Evolutionary conservation across 2,113 vertebrate species (phyloP), one percentile per base, ranked within the genome.

Genomic region (Otus sunia): DNA sequence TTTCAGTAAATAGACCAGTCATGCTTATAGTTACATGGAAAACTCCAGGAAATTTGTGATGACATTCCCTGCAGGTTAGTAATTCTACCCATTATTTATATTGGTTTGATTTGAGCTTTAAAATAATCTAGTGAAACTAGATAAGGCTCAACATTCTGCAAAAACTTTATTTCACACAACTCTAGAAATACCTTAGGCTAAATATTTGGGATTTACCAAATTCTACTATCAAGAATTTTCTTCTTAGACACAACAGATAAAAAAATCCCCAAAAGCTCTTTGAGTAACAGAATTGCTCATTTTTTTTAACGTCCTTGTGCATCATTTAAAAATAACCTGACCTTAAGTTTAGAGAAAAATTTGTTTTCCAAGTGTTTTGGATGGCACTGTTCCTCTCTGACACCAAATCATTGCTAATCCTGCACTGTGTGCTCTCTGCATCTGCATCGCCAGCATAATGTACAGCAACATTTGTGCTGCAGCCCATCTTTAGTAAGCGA

Each of bases 41-140:
- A 95, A 97, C 62, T 90, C 95, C 98, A 98, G 98, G 98, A 98
- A 98, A 98, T 98, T 98, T 97, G 96, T 97, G 98, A 97, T 98
- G 98, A 98, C 98, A 98, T 98, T 96, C 97, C 98, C 98, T 98
- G 98, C 98, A 98, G 98, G 98, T 98, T 97, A 93, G 98, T 98
- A 98, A 98, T 97, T 97, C 97, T 98, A 98, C 87, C 98, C 98
- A 96, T 97, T 98, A 98, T 98, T 98, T 98, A 97, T 98, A 97
- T 88, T 98, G 96, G 96, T 98, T 98, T 98, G 97, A 98, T 98
- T 98, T 97, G 94, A 96, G 94, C 92, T 96, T 97, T 93, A 94
- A 97, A 97, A 97, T 97, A 95, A 96, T 94, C 76, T 94, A 62
- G 69, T 90, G 97, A 98, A 98, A 97, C 90, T 97, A 96, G 97